Evolutionary conservation across 2,113 vertebrate genomes (phyloP), one percentile per base, ranked within the genome.

Genomic region (Bagarius yarrelli): DNA sequence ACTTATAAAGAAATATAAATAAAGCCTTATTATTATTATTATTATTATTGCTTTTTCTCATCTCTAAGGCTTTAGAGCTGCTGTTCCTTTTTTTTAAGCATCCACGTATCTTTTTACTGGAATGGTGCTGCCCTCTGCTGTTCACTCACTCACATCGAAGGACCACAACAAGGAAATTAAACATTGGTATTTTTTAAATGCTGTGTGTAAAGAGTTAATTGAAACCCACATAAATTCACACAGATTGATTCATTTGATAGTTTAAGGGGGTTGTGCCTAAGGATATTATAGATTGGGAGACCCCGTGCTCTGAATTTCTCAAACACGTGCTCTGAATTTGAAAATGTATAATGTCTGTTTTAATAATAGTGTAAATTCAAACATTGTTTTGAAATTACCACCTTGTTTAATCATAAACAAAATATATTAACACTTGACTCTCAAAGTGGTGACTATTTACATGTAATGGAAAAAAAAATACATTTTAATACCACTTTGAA

Each of bases 51-150:
- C n/a, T n/a, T n/a, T n/a, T n/a, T n/a, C n/a, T n/a, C n/a, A n/a
- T n/a, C n/a, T n/a, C n/a, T n/a, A n/a, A n/a, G n/a, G n/a, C n/a
- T n/a, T n/a, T n/a, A n/a, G n/a, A n/a, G n/a, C n/a, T n/a, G n/a
- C n/a, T n/a, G n/a, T n/a, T n/a, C n/a, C n/a, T n/a, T n/a, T n/a
- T n/a, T n/a, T n/a, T n/a, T n/a, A n/a, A n/a, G n/a, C n/a, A n/a
- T n/a, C n/a, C n/a, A n/a, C n/a, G n/a, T n/a, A n/a, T n/a, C n/a
- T n/a, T n/a, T n/a, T 40, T 40, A 40, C 36, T 40, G 25, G 4
- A 18, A 73, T 32, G 2, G 40, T 84, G 59, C 66, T 78, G 52
- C 74, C 67, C 23, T 18, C 83, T 84, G 9, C 55, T 77, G 81
- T 71, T 80, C 44, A 70, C 18, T 70, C 14, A 70, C 9, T 70